Conservation (phyloP, 2,113 vertebrate species). For the Gallinago jamesoni region DNA sequence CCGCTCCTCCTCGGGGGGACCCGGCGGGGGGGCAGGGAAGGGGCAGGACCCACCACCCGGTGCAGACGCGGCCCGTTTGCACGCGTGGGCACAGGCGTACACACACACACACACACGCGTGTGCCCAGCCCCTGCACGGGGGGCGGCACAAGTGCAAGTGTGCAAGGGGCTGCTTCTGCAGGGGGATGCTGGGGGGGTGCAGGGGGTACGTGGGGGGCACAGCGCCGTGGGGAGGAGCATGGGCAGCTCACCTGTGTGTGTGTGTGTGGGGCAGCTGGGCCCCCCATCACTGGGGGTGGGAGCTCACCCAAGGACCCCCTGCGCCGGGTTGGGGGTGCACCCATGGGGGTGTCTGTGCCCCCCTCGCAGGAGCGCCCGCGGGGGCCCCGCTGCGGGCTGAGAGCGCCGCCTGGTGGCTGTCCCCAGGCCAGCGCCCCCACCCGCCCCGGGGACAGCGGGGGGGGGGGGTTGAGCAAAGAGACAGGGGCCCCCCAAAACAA, state of each 20-base stretch:
- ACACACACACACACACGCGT: too few relatives aligned
- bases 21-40: neutral
- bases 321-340: neutral
- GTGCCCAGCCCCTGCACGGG: neutral
- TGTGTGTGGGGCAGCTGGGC: too few relatives aligned
- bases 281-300: neutral
- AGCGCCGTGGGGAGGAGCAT: neutral
- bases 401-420: slow-evolving; percentile 9
- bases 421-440: fast-evolving
- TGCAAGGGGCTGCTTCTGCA: neutral
- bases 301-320: fast-evolving
- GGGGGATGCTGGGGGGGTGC: neutral
- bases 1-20: neutral
- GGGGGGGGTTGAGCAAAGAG: neutral
- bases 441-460: neutral
- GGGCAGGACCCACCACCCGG: fast-evolving
- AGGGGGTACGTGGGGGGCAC: neutral
- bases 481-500: neutral
- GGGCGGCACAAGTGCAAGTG: fast-evolving
- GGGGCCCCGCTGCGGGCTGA: neutral
- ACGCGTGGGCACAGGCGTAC: neutral
- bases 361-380: neutral
- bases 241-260: neutral
- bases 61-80: fast-evolving
- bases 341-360: too few relatives aligned